Evolutionary conservation across 2,888 invertebrate species (phyloP).

Genomic region (Aphrophora alni): DNA sequence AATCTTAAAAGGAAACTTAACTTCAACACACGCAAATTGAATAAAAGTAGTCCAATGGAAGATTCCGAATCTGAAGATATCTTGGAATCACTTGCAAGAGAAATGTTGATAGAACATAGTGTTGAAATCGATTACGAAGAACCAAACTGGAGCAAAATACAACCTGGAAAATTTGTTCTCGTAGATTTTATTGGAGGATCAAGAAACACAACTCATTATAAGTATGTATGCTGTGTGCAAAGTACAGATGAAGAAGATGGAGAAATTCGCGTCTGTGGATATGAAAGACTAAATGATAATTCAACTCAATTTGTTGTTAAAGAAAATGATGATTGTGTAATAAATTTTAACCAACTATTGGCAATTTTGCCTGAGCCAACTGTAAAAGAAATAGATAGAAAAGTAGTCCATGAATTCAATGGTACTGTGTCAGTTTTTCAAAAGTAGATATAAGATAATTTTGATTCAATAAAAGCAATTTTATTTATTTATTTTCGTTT

Average conservation of each 20-base stretch:
- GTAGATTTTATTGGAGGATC: constrained; percentile 27
- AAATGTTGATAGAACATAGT: constrained; percentile 11
- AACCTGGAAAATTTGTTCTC: constrained; percentile 23
- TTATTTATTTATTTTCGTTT: constrained; percentile 20
- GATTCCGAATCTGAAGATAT: constrained; percentile 15
- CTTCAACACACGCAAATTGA: neutral
- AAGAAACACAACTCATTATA: constrained; percentile 29
- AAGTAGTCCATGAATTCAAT: constrained; percentile 29
- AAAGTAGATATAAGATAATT: constrained; percentile 20
- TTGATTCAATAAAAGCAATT: constrained; percentile 22
- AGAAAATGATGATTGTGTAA: constrained; percentile 20
- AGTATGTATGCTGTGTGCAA: constrained; percentile 29
- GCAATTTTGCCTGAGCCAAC: constrained; percentile 25
- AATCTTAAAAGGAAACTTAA: constrained; percentile 5
- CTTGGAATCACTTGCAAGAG: neutral
- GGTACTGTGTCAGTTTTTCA: constrained; percentile 23
- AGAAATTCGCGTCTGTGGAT: constrained; percentile 14
- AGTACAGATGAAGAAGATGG: constrained; percentile 26
- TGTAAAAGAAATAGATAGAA: constrained; percentile 28
- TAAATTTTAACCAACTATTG: constrained; percentile 22
- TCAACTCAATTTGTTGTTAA: constrained; percentile 28
- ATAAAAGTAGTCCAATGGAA: neutral
- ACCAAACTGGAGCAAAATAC: constrained; percentile 23
- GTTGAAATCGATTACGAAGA: constrained; percentile 27
- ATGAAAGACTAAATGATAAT: constrained; percentile 7